Evolutionary conservation across 2,797 vertebrate species (phyloP), one percentile per base, ranked within the genome.

Genomic region (Valencia hispanica): DNA sequence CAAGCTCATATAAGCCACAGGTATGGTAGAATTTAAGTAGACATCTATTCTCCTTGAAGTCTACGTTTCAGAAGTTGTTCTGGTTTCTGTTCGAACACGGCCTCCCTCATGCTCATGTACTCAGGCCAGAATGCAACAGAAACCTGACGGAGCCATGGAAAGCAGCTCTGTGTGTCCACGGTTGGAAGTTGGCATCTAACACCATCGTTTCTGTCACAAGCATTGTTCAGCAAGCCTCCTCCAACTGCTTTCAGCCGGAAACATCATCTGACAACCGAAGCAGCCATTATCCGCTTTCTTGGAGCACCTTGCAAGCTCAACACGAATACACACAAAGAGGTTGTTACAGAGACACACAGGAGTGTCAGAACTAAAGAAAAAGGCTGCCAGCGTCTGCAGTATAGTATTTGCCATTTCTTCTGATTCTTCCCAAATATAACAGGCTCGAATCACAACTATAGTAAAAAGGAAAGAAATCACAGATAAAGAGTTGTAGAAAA

Each of bases 261-360:
- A 94, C 91, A 87, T 86, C 87, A 65, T 86, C 85, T 93, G 94
- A 95, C 94, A 93, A 81, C 90, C 93, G 79, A 86, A 71, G 89
- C 82, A 51, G 80, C 90, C 83, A 79, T 93, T 90, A 91, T 91
- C 89, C 72, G 74, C 85, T 85, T 78, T 86, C 87, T 89, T 86
- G 79, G 73, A 87, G 79, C 75, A 79, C 75, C 79, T 80, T 36
- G 48, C 80, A 59, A 47, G 36, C 82, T 55, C 72, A 83, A 89
- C 85, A 75, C 41, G 77, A 86, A 84, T 32, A 79, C 88, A 77
- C 78, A 90, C 45, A 76, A 72, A 82, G 45, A 80, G 69, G 73
- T 27, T 59, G 79, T 74, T 51, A 57, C 80, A 22, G 20, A 57
- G 75, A 71, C 63, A 30, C 39, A 47, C 41, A 68, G 66, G 39